Conservation (phyloP, 1,140 invertebrate species). For the Monomorium pharaonis region DNA sequence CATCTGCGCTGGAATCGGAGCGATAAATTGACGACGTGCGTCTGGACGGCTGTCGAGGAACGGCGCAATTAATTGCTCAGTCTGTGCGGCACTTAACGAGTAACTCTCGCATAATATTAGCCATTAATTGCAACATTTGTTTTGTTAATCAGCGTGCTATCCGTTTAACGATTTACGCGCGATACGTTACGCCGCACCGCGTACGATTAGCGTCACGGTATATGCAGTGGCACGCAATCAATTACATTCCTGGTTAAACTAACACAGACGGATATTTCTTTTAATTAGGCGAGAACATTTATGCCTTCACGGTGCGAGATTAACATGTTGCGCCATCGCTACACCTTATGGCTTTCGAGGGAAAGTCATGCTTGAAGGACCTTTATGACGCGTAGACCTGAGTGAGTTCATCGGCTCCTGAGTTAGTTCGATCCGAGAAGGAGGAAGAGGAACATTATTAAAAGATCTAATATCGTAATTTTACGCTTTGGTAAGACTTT, state of each 20-base stretch:
- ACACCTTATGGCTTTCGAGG: constrained; percentile 7
- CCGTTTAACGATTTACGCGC: background rate
- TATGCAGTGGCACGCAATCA: constrained; percentile 39
- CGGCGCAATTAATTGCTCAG: constrained; percentile 63
- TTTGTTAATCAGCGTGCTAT: constrained; percentile 60
- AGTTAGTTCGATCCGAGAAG: background rate
- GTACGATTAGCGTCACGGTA: constrained; percentile 50
- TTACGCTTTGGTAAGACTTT: background rate
- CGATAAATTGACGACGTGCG: constrained; percentile 31
- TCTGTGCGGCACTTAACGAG: constrained; percentile 61
- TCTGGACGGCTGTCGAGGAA: background rate
- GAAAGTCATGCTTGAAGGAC: constrained; percentile 38
- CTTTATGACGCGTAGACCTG: constrained; percentile 45
- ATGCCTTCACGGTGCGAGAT: constrained; percentile 33
- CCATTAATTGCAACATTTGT: constrained; percentile 71
- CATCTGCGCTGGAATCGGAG: constrained; percentile 34
- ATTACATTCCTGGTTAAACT: constrained; percentile 26
- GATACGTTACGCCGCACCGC: constrained; percentile 25
- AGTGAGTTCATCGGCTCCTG: constrained; percentile 22
- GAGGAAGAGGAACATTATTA: background rate
- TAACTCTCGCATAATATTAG: constrained; percentile 52
- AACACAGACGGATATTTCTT: constrained; percentile 34
- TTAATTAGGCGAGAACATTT: constrained; percentile 63
- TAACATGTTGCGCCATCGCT: constrained; percentile 27
- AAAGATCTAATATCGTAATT: constrained; percentile 3